Evolutionary conservation across 2,888 invertebrate genomes (phyloP).

Genomic region (Caenorhabditis sp.): DNA sequence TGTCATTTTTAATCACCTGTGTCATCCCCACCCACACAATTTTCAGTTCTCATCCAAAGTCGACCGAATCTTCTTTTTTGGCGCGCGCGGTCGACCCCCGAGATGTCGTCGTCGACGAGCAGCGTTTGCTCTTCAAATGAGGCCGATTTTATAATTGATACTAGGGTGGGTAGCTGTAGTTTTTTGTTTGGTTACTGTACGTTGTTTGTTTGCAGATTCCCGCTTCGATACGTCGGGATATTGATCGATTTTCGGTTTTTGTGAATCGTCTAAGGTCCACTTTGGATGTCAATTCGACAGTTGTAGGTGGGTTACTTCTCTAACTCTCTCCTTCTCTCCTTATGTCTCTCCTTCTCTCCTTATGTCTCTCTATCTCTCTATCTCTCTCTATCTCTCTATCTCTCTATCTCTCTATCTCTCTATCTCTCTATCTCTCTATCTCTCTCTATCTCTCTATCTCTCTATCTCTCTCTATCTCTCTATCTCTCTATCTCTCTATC

Average conservation of each 20-base stretch:
- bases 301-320: constrained; percentile 53
- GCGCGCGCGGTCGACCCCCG: neutral
- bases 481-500: neutral
- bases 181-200: too few species aligned
- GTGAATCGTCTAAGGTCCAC: constrained; percentile 54
- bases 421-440: constrained; percentile 6
- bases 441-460: neutral
- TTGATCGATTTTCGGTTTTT: constrained; percentile 65
- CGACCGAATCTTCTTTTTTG: too few species aligned
- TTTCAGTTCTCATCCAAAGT: too few species aligned
- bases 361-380: neutral
- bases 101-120: constrained; percentile 54
- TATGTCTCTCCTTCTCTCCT: neutral
- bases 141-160: constrained; percentile 51
- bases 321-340: too few species aligned
- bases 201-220: constrained; percentile 57
- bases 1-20: too few species aligned
- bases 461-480: neutral
- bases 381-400: constrained; percentile 5
- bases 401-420: constrained; percentile 7
- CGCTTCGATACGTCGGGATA: constrained; percentile 60
- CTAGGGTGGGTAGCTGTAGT: constrained; percentile 77
- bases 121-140: constrained; percentile 54
- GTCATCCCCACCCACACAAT: too few species aligned
- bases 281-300: constrained; percentile 51